Conservation (phyloP, 1,140 invertebrate species). For the Cyclina sinensis region DNA sequence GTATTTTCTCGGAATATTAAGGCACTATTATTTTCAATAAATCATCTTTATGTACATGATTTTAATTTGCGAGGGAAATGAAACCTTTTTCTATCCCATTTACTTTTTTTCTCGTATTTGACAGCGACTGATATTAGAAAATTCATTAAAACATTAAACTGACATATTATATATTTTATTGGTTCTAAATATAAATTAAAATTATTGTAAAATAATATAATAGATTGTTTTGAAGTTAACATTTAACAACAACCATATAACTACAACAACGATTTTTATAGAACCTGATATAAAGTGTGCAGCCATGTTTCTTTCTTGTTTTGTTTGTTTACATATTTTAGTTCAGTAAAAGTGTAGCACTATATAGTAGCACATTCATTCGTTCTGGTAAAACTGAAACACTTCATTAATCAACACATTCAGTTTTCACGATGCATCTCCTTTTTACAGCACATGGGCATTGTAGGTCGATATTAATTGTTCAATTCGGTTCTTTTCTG, state of each 20-base stretch:
- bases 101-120: neutral
- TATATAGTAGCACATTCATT: no score
- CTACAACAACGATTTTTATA: neutral
- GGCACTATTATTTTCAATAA: constrained; percentile 34
- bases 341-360: neutral
- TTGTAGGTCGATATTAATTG: no score
- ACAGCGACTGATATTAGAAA: neutral
- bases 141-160: neutral
- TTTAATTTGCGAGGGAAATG: constrained; percentile 25
- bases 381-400: no score
- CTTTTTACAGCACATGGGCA: no score
- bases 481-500: no score
- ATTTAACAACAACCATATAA: constrained; percentile 37
- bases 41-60: constrained; percentile 49
- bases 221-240: constrained; percentile 29
- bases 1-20: constrained; percentile 42
- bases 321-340: neutral
- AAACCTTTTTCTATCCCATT: neutral
- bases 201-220: constrained; percentile 6
- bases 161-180: constrained; percentile 23
- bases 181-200: constrained; percentile 35
- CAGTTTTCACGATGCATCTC: no score
- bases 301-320: no score
- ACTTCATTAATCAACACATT: no score
- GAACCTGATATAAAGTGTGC: neutral